Percentiles rank a stretch among this genome's conserved stretches.
Evolutionary conservation across 2,113 vertebrate species (phyloP).

Genomic region (Peucedramus taeniatus): DNA sequence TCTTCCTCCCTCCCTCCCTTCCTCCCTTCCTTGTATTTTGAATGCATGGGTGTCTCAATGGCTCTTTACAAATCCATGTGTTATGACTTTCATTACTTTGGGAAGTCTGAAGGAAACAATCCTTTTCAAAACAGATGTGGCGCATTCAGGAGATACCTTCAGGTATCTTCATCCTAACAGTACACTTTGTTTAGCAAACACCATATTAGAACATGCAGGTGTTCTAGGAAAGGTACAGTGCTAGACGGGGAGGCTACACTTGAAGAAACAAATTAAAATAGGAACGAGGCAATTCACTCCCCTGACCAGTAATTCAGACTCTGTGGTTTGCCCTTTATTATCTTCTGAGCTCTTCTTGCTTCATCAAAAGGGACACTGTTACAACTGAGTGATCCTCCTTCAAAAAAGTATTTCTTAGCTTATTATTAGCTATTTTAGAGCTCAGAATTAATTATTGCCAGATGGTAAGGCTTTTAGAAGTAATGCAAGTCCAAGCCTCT

Average conservation of each 20-base stretch:
- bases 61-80: not conserved
- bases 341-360: not conserved
- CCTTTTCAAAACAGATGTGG: not conserved
- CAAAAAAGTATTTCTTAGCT: not conserved
- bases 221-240: not conserved
- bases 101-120: not conserved
- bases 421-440: not conserved
- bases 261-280: not conserved
- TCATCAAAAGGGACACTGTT: not conserved
- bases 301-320: not conserved
- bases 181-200: not conserved
- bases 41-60: not conserved
- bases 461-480: not conserved
- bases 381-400: not conserved
- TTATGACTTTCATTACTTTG: not conserved
- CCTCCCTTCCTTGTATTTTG: not conserved
- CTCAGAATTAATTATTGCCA: not conserved
- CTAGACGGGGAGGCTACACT: not conserved
- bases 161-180: not conserved
- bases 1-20: accelerated
- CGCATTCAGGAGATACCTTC: not conserved
- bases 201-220: not conserved
- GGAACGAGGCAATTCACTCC: not conserved
- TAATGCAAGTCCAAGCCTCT: not conserved
- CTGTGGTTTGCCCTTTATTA: not conserved